phyloP scores from a whole-genome alignment of 2,888 invertebrate genomes.

The Glyphotaelius pellucidus region DNA sequence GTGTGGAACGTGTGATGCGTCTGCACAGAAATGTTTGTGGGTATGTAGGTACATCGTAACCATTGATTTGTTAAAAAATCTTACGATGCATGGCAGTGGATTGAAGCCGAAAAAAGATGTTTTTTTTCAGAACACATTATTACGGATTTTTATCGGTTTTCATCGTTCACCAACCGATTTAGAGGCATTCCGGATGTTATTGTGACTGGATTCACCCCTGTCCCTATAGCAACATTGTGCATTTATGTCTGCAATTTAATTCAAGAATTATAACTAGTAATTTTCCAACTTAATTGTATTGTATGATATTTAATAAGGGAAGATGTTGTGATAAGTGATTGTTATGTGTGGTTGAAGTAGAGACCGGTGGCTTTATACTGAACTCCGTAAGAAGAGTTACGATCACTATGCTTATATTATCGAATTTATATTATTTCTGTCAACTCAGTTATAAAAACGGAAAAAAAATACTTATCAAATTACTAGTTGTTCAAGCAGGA shows the following conservation, averaged over 20 bases:
- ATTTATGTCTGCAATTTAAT: not conserved
- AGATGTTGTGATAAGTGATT: not conserved
- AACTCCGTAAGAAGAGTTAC: not conserved
- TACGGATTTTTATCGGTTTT: too few relatives aligned
- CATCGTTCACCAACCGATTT: too few relatives aligned
- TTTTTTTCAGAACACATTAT: too few relatives aligned
- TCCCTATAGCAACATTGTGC: not conserved
- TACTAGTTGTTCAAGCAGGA: too few relatives aligned
- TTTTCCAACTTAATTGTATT: not conserved
- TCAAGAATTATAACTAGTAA: not conserved
- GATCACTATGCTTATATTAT: not conserved
- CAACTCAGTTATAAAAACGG: not conserved
- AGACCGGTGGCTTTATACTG: not conserved
- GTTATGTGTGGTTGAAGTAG: not conserved
- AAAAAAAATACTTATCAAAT: too few relatives aligned
- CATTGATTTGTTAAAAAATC: too few relatives aligned
- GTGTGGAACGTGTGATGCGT: too few relatives aligned
- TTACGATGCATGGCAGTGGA: too few relatives aligned
- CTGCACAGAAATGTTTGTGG: too few relatives aligned
- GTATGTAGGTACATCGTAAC: too few relatives aligned
- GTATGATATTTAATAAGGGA: not conserved
- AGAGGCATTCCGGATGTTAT: too few relatives aligned
- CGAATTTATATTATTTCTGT: not conserved
- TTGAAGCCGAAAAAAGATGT: too few relatives aligned
- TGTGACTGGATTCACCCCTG: not conserved